phyloP scores from a whole-genome alignment of 2,797 vertebrate genomes.

The Gadopsis marmoratus region DNA sequence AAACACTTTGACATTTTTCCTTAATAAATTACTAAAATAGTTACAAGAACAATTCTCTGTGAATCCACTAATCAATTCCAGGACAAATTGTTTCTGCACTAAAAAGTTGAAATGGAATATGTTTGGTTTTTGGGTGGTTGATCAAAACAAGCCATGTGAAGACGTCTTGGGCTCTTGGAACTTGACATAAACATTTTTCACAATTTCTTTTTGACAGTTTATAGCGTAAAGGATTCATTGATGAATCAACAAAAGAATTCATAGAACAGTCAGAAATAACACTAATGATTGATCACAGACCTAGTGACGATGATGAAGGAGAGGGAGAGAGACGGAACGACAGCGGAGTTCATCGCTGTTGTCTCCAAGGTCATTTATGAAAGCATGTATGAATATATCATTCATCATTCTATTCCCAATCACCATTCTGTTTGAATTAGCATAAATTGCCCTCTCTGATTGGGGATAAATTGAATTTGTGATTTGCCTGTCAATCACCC shows the following conservation, averaged over 20 bases:
- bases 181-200: not conserved
- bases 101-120: not conserved
- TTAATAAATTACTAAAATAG: not conserved
- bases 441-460: constrained; percentile 61
- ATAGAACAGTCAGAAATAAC: not conserved
- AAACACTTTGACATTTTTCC: not conserved
- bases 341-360: constrained; percentile 47
- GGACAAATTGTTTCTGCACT: not conserved
- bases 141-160: not conserved
- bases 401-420: constrained; percentile 65
- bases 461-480: constrained; percentile 63
- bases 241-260: not conserved
- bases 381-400: constrained; percentile 34
- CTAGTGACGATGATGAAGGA: constrained; percentile 4
- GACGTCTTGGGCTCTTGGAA: not conserved
- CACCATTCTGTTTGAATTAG: constrained; percentile 68
- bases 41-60: not conserved
- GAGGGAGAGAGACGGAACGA: constrained; percentile 19
- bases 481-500: constrained; percentile 64
- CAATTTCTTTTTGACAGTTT: not conserved
- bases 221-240: not conserved
- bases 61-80: not conserved
- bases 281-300: constrained; percentile 11
- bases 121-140: not conserved
- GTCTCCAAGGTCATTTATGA: constrained; percentile 54